Base-by-base conservation (phyloP, 2,888 invertebrate genomes). In the Leptopilina syphax region DNA sequence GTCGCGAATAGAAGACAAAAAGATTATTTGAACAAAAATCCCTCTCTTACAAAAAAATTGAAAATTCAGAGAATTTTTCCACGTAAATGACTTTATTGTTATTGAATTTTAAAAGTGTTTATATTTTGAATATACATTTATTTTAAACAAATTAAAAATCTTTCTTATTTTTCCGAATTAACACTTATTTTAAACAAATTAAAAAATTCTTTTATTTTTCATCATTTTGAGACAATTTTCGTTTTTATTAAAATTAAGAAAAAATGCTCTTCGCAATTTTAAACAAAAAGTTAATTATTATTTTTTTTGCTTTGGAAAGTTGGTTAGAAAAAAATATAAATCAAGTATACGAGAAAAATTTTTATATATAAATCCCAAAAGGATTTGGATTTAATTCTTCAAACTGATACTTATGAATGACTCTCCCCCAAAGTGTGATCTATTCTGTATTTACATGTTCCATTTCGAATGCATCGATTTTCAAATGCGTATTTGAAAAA, bases 391-490 rank as follows among this genome's bases (percentile, higher is more conserved):
- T 47, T 44, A 44, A 67, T 67, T 67, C 18, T 41, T 44, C 9
- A 18, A 67, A 44, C 41, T 8, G 44, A 65, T 34, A 63, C 50
- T 50, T 63, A 65, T 34, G 34, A 13, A 65, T 10, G 24, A 47
- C 44, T 47, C 47, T 67, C n/a, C 67, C 67, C 47, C 67, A 18
- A 44, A 44, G 67, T 67, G 18, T 18, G 18, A 67, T 67, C 9
- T 44, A 47, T 41, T 24, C 41, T 44, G 18, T 44, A 67, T 47
- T 67, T 67, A 44, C 47, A 67, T n/a, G 8, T 67, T 67, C 18
- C n/a, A 67, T 67, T 47, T 67, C 44, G 44, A 44, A 67, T 67
- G 18, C 67, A 67, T 67, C n/a, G 41, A 27, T 65, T 65, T 24
- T 65, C 13, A 65, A 27, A 34, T 27, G 65, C 10, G 65, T 4